A percentile compares a stretch with the other conserved stretches of the same genome.
phyloP scores from a whole-genome alignment of 2,797 vertebrate species.

The Hafferia zeledoni region DNA sequence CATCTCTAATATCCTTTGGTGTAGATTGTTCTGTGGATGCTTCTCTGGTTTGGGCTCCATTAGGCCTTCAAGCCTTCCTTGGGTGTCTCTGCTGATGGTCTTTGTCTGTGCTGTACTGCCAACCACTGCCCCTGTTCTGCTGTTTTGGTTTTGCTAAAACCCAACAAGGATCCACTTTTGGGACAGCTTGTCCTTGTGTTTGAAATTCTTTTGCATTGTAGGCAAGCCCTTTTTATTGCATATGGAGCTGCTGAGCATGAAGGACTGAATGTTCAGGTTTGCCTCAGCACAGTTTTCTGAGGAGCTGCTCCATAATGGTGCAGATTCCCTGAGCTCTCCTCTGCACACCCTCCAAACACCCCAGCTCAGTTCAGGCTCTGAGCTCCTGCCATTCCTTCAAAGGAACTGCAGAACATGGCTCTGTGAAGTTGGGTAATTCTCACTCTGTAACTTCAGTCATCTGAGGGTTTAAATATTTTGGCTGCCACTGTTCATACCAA shows the following conservation, averaged over 20 bases:
- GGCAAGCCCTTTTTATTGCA: not conserved
- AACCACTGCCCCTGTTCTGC: not conserved
- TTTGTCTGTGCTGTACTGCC: not conserved
- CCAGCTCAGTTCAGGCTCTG: not conserved
- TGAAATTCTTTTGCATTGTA: not conserved
- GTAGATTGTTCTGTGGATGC: not conserved
- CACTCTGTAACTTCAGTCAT: not conserved
- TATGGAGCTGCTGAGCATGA: not conserved
- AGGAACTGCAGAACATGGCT: not conserved
- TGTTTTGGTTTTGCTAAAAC: not conserved
- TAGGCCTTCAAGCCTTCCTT: not conserved
- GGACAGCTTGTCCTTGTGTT: not conserved
- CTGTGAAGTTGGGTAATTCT: not conserved
- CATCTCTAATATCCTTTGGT: not conserved
- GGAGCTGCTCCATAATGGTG: fast-evolving
- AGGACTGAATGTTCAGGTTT: fast-evolving
- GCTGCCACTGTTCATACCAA: not conserved
- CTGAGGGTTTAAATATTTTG: not conserved
- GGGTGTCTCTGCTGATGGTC: not conserved
- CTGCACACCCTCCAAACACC: fast-evolving
- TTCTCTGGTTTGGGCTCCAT: not conserved
- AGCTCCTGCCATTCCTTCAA: not conserved
- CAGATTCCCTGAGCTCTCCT: not conserved
- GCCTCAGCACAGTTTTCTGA: not conserved
- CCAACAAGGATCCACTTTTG: not conserved